Evolutionary conservation across 2,888 invertebrate genomes (phyloP).

Genomic region (Bombylius discolor): DNA sequence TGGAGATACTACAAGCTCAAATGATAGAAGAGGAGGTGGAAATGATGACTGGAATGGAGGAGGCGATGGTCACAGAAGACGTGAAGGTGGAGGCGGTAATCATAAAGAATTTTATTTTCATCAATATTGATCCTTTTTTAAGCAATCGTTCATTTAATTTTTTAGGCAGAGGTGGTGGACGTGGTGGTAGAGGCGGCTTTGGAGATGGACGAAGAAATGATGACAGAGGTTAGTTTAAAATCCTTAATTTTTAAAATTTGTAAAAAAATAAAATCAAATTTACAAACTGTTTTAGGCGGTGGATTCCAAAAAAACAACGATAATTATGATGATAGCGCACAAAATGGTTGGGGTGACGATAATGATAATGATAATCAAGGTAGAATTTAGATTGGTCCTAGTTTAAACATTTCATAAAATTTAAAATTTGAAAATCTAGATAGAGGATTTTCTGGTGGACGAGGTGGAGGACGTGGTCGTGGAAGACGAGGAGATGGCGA

Average conservation of each 20-base stretch:
- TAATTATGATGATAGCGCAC: background rate
- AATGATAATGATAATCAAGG: background rate
- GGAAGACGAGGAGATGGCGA: conserved; percentile 9
- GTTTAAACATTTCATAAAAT: too few species aligned
- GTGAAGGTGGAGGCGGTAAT: background rate
- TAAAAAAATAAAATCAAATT: background rate
- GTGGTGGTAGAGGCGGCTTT: background rate
- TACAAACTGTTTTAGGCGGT: background rate
- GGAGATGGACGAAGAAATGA: too few species aligned
- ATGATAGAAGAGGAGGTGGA: background rate
- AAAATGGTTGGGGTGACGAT: background rate
- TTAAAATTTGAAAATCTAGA: too few species aligned
- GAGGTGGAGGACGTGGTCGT: conserved; percentile 19
- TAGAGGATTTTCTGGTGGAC: conserved; percentile 19
- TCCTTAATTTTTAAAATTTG: background rate
- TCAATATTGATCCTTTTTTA: too few species aligned
- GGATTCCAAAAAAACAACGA: background rate
- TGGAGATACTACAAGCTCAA: background rate
- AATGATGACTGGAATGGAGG: background rate
- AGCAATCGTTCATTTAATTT: too few species aligned
- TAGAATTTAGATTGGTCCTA: background rate
- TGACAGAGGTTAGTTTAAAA: too few species aligned
- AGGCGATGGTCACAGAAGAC: background rate
- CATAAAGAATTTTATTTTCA: too few species aligned
- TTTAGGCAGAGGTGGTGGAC: background rate